Conservation (phyloP, 2,797 vertebrate genomes). For the Tokudaia muenninki region DNA sequence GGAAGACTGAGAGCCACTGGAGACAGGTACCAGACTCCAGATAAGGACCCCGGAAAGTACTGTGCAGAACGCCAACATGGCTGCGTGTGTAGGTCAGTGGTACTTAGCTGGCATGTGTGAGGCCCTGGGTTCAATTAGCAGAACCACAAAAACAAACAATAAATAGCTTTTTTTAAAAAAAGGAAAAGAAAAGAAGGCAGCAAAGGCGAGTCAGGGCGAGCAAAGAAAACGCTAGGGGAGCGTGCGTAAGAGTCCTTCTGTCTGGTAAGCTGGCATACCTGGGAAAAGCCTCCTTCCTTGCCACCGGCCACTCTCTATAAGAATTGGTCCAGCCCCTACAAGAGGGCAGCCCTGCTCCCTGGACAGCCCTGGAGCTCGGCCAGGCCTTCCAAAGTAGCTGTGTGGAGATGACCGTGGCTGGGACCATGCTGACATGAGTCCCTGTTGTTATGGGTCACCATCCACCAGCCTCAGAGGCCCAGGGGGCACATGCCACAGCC, state of each 20-base stretch:
- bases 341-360: neutral
- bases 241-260: neutral
- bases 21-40: neutral
- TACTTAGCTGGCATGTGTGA: neutral
- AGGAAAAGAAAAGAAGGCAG: neutral
- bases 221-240: neutral
- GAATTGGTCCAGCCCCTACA: neutral
- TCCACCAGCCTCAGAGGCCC: neutral
- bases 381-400: neutral
- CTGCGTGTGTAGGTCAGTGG: fast-evolving
- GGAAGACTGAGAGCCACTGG: neutral
- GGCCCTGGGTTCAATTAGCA: neutral
- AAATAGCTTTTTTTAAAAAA: neutral
- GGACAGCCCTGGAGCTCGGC: neutral
- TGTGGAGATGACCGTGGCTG: neutral
- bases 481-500: neutral
- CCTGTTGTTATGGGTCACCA: neutral
- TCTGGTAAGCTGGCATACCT: neutral
- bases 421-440: neutral
- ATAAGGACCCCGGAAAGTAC: neutral
- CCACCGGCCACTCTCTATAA: neutral
- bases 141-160: neutral
- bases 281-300: neutral
- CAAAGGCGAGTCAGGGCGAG: neutral
- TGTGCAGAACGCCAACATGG: fast-evolving